Percentiles rank a stretch among this genome's conserved stretches.
Evolutionary conservation across 2,888 invertebrate genomes (phyloP).

Genomic region (Chelonus formosanus): DNA sequence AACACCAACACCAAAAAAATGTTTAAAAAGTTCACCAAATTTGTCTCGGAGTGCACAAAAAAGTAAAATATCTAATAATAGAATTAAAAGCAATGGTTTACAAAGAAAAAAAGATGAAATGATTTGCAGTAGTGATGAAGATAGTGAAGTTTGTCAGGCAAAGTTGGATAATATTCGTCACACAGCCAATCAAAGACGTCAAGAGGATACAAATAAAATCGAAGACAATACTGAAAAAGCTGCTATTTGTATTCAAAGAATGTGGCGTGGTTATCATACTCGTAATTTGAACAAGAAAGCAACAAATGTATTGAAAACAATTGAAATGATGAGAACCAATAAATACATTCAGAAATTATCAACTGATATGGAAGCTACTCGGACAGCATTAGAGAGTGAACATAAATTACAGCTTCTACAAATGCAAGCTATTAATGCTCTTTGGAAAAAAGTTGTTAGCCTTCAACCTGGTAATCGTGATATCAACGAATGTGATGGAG

Average conservation of each 20-base stretch:
- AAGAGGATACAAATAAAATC: constrained; percentile 58
- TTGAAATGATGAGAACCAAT: constrained; percentile 80
- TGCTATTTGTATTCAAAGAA: constrained; percentile 83
- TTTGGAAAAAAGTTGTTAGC: constrained; percentile 87
- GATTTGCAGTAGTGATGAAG: constrained; percentile 67
- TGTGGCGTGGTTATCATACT: constrained; percentile 86
- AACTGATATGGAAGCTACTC: constrained; percentile 85
- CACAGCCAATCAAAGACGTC: constrained; percentile 69
- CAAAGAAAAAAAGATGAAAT: constrained; percentile 41
- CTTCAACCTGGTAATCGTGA: constrained; percentile 67
- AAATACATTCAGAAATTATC: constrained; percentile 85
- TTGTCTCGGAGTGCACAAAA: constrained; percentile 46
- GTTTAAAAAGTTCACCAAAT: constrained; percentile 54
- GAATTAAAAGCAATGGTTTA: constrained; percentile 30
- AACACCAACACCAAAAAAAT: constrained; percentile 52
- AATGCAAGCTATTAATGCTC: constrained; percentile 89
- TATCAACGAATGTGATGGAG: constrained; percentile 46
- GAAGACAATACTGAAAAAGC: constrained; percentile 66
- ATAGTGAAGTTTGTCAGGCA: constrained; percentile 74
- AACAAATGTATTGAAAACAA: constrained; percentile 71
- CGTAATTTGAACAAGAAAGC: constrained; percentile 78
- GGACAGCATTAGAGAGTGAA: constrained; percentile 84
- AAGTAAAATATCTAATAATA: constrained; percentile 17
- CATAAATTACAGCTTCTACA: constrained; percentile 85
- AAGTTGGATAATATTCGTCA: constrained; percentile 74